A percentile compares a stretch with the other conserved stretches of the same genome.
phyloP scores from a whole-genome alignment of 1,140 invertebrate species.

The Aphelenchoides avenae region DNA sequence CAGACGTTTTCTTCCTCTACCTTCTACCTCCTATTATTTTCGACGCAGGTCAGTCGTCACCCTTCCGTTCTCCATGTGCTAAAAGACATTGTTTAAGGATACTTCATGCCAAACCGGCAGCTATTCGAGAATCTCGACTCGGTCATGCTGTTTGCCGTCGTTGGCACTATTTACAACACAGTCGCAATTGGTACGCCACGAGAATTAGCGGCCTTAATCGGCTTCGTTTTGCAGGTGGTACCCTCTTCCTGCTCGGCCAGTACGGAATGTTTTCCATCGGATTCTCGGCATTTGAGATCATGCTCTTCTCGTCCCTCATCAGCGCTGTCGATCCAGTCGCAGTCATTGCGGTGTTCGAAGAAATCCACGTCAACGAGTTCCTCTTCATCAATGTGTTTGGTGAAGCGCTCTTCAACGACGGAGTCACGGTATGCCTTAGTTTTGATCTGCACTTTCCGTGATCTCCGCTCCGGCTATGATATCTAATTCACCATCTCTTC shows the following conservation, averaged over 20 bases:
- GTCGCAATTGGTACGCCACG: slow-evolving; percentile 43
- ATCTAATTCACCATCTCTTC: neutral
- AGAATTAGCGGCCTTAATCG: slow-evolving; percentile 6
- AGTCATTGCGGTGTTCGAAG: slow-evolving; percentile 62
- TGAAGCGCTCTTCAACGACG: slow-evolving; percentile 37
- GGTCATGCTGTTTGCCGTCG: slow-evolving; percentile 87
- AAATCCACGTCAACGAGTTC: slow-evolving; percentile 79
- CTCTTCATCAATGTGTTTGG: slow-evolving; percentile 77
- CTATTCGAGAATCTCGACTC: slow-evolving; percentile 95
- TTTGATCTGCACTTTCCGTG: neutral
- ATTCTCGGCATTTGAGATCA: slow-evolving; percentile 70
- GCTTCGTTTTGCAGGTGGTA: slow-evolving; percentile 26
- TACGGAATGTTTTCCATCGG: slow-evolving; percentile 41
- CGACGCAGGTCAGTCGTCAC: slow-evolving; percentile 45
- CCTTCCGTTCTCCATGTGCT: no score
- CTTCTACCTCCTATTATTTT: slow-evolving; percentile 62
- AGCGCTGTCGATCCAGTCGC: slow-evolving; percentile 97
- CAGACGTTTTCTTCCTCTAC: slow-evolving; percentile 53
- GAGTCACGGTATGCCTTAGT: slow-evolving; percentile 66
- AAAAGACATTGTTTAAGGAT: slow-evolving; percentile 68
- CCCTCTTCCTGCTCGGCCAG: slow-evolving; percentile 34
- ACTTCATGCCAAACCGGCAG: slow-evolving; percentile 91
- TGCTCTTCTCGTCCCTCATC: slow-evolving; percentile 88
- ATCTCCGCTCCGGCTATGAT: neutral
- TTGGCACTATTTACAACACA: slow-evolving; percentile 65